Base-by-base conservation (phyloP, 1,140 invertebrate species). In the Condylostylus longicornis region DNA sequence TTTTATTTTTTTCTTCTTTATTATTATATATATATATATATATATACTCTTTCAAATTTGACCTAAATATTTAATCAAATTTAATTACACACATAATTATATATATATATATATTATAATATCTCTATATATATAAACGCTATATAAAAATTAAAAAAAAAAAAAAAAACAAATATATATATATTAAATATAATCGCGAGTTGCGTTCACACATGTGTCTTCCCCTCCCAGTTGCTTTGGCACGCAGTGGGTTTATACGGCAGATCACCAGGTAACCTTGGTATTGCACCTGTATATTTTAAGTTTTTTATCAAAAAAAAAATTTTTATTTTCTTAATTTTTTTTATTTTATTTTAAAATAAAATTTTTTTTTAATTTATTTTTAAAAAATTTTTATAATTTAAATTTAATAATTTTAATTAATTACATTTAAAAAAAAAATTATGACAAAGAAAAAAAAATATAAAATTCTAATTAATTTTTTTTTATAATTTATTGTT, bases 171-270 rank as follows among this genome's bases (percentile, higher is more conserved):
- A 14, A 27, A 28, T 40, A 42, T 51, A 45, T 18, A 29, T 28
- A 30, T 13, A 40, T 52, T 27, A 34, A 42, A 44, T 43, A 43
- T 45, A 43, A 42, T 42, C 41, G 32, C 41, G 42, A 34, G 43
- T 42, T 36, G 37, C 49, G 51, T 47, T 50, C 57, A n/a, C n/a
- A 40, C 32, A 37, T 42, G 40, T 42, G 33, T 38, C 34, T 19
- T 42, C 47, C 48, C 47, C 50, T 38, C 51, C 53, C 55, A 55
- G 62, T 65, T 65, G 65, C 66, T 68, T 68, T 67, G 64, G 65
- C 66, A 68, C 67, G 65, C 59, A 59, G 53, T 62, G 60, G 60
- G 60, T 62, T 59, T 59, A 54, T 58, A 52, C 58, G 53, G 59
- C 51, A 51, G 56, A 53, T 59, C 56, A 62, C 55, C 58, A 62